Base-by-base conservation (phyloP, 2,113 vertebrate genomes). In the Vireo altiloquus region DNA sequence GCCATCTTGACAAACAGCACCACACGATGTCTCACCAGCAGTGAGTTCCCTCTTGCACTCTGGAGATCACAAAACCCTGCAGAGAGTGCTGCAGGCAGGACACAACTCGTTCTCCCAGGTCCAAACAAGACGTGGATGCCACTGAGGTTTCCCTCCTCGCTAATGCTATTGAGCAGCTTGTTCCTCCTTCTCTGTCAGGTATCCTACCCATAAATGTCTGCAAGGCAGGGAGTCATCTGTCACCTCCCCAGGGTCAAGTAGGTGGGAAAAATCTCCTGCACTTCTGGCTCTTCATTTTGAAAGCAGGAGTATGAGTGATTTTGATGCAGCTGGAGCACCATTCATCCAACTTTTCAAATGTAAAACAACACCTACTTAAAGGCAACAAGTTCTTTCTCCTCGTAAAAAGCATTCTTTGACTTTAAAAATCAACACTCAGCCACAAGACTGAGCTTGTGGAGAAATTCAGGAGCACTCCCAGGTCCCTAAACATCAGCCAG, bases 11-110 rank as follows among this genome's bases (percentile, higher is more conserved):
- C 56, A 37, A 84, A 66, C 8, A 19, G 40, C 44, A 82, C 15
- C 61, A 24, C 0, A 1, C 0, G 0, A 87, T 10, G 39, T 65
- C 39, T 21, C 19, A 39, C 19, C 33, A 53, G 8, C 3, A 4
- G 19, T 9, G 23, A 37, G 23, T 40, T 37, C 60, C 25, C 25
- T 59, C 60, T 49, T 49, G 12, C 14, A 5, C 17, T 49, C 39
- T 25, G n/a, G 39, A 84, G 42, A 68, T 50, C 18, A 70, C 17
- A 21, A 33, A 60, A 47, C 20, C 7, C 27, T 1, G 15, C 23
- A 49, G 28, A 50, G 9, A 56, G 10, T 1, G 1, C 23, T 61
- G 50, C 24, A 54, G 64, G n/a, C 44, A 82, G 13, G 35, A 40
- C 42, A 78, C 39, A 84, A 25, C 9, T 54, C 1, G 0, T 42